phyloP scores from a whole-genome alignment of 2,113 vertebrate species.

The Aviceda subcristata region DNA sequence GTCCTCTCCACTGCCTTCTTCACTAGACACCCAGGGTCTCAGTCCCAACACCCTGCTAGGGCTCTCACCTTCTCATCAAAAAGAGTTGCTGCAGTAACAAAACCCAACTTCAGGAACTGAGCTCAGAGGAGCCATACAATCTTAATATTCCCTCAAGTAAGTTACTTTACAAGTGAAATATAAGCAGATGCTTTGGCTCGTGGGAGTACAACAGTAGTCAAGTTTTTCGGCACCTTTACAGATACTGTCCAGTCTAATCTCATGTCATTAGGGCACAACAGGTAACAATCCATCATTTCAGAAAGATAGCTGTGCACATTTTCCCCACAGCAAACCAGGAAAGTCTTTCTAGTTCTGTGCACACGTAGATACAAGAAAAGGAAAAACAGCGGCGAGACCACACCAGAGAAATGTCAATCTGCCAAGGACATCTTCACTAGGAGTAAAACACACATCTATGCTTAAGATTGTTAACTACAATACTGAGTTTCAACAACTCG shows the following conservation, averaged over 20 bases:
- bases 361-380: not conserved
- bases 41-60: not conserved
- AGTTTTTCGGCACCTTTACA: not conserved
- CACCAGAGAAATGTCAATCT: not conserved
- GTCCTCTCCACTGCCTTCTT: not conserved
- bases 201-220: not conserved
- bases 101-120: not conserved
- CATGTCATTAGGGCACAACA: not conserved
- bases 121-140: not conserved
- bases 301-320: accelerated
- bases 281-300: not conserved
- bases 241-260: not conserved
- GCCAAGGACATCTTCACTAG: not conserved
- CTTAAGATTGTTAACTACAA: not conserved
- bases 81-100: not conserved
- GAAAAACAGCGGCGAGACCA: not conserved
- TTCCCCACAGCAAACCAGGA: not conserved
- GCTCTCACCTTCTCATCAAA: not conserved
- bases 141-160: not conserved
- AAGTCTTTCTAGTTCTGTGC: not conserved
- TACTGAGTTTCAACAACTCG: not conserved
- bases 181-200: not conserved
- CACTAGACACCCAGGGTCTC: not conserved
- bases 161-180: not conserved
- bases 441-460: accelerated